Conservation (phyloP, 2,888 invertebrate genomes). For the Cremastinae sp. region DNA sequence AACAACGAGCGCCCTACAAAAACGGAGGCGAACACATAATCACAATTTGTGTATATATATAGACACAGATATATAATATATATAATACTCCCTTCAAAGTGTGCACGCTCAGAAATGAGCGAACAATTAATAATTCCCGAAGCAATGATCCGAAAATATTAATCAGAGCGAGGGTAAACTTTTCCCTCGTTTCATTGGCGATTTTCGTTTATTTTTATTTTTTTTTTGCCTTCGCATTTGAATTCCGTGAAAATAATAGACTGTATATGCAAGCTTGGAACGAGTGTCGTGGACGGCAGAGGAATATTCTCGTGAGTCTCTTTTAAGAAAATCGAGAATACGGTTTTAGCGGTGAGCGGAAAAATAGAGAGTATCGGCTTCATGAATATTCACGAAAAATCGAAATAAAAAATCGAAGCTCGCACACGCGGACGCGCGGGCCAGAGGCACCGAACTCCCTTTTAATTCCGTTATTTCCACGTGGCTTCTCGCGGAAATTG, state of each 20-base stretch:
- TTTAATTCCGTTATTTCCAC: slow-evolving; percentile 62
- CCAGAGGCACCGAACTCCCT: slow-evolving; percentile 36
- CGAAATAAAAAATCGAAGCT: slow-evolving; percentile 37
- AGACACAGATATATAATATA: too few relatives aligned
- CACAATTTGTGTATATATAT: slow-evolving; percentile 46
- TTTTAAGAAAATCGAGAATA: background rate
- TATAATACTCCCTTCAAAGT: slow-evolving; percentile 22
- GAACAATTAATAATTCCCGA: slow-evolving; percentile 54
- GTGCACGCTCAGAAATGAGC: slow-evolving; percentile 14
- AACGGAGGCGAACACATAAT: background rate
- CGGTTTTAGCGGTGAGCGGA: background rate
- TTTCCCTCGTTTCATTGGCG: slow-evolving; percentile 8
- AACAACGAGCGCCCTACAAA: background rate
- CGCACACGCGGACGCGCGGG: slow-evolving; percentile 4
- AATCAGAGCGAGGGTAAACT: background rate
- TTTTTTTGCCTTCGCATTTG: background rate
- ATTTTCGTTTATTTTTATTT: slow-evolving; percentile 13
- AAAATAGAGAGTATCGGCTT: slow-evolving; percentile 48
- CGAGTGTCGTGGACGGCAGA: slow-evolving; percentile 11
- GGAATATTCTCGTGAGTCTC: background rate
- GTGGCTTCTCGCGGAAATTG: slow-evolving; percentile 59
- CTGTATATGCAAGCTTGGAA: background rate
- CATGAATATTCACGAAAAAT: slow-evolving; percentile 59
- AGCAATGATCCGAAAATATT: slow-evolving; percentile 48
- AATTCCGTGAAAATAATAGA: background rate